Conservation (phyloP, 2,113 vertebrate species). For the Vimba vimba region DNA sequence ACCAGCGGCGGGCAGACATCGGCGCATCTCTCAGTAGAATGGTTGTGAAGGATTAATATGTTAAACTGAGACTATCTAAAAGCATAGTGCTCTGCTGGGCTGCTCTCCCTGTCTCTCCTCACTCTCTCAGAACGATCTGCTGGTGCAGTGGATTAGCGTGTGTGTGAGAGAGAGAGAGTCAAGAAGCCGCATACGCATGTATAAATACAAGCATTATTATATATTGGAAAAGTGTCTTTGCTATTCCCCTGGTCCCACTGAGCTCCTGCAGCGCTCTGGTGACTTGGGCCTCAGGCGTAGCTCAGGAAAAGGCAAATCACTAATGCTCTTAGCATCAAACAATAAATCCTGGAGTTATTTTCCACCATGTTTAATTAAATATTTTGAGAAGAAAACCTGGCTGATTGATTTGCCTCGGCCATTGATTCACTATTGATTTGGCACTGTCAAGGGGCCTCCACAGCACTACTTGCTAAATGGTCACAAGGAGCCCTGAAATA, state of each 20-base stretch:
- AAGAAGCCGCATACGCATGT: conserved; percentile 87
- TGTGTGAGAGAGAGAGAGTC: conserved; percentile 54
- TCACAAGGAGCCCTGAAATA: conserved; percentile 72
- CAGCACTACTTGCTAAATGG: conserved; percentile 81
- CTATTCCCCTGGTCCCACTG: conserved; percentile 86
- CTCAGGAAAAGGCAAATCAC: conserved; percentile 88
- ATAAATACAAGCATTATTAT: conserved; percentile 91
- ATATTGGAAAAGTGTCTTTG: conserved; percentile 90
- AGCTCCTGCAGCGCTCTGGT: conserved; percentile 81
- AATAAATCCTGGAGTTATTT: conserved; percentile 89
- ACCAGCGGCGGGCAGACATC: not conserved
- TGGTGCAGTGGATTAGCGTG: conserved; percentile 81
- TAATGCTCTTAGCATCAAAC: conserved; percentile 88
- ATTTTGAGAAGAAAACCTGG: conserved; percentile 89
- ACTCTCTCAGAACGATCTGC: conserved; percentile 83
- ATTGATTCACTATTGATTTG: conserved; percentile 87
- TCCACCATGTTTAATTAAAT: conserved; percentile 92
- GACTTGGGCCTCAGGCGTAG: conserved; percentile 80
- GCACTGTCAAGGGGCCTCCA: conserved; percentile 75
- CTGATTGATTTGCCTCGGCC: conserved; percentile 86
- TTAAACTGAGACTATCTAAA: conserved; percentile 73
- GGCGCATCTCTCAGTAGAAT: conserved; percentile 68
- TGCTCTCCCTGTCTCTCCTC: conserved; percentile 71
- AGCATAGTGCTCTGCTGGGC: conserved; percentile 72
- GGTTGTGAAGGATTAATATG: conserved; percentile 76